phyloP scores from a whole-genome alignment of 2,797 vertebrate genomes.

The Brachyalestes nurse region DNA sequence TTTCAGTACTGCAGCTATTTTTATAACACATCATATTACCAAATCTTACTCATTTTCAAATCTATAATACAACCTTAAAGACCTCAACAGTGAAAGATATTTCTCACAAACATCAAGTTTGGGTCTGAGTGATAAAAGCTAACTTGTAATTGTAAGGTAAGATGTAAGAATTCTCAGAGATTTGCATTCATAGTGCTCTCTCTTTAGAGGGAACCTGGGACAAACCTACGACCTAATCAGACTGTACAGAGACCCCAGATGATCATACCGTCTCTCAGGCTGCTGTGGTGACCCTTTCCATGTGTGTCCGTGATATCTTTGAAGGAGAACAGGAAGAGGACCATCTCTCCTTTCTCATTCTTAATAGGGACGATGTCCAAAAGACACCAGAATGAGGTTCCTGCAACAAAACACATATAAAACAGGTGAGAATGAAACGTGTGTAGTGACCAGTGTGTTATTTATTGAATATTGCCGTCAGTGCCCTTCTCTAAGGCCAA shows the following conservation, averaged over 20 bases:
- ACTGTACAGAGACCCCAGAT: not conserved
- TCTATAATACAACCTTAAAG: no score
- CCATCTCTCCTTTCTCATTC: constrained; percentile 96
- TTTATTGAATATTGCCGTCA: not conserved
- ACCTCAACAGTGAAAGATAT: no score
- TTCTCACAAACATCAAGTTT: no score
- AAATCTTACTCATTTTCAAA: no score
- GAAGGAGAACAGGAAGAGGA: constrained; percentile 97
- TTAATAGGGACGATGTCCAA: constrained; percentile 97
- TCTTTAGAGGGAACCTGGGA: not conserved
- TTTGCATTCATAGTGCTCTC: not conserved
- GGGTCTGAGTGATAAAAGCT: no score
- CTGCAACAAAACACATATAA: constrained; percentile 69
- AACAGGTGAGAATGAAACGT: not conserved
- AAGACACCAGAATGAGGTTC: constrained; percentile 90
- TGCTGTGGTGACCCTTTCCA: constrained; percentile 73
- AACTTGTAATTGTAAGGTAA: no score
- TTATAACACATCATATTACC: no score
- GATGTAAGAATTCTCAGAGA: not conserved
- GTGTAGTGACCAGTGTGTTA: not conserved
- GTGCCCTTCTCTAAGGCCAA: no score
- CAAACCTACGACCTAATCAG: not conserved
- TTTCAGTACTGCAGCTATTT: no score
- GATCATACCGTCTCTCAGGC: constrained; percentile 82
- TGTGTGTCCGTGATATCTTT: constrained; percentile 91